Percentiles rank a stretch among this genome's conserved stretches.
Conservation (phyloP, 2,888 invertebrate species). For the Gastracanthus pulcherrimus region DNA sequence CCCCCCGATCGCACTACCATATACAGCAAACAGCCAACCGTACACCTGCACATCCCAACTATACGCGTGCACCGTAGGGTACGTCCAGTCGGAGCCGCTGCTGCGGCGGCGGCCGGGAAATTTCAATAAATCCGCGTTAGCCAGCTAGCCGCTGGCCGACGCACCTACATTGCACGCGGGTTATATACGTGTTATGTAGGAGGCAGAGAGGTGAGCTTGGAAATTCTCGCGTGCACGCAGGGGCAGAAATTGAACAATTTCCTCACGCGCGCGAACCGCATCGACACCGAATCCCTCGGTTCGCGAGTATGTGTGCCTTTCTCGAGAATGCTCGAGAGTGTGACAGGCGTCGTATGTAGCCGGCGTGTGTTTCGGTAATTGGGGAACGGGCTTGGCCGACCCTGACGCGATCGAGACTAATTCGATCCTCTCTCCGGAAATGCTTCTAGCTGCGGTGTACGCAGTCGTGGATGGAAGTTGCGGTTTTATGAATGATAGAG, state of each 20-base stretch:
- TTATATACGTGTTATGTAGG: neutral
- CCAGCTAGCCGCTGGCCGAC: no score
- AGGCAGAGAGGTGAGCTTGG: conserved; percentile 15
- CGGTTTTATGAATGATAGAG: no score
- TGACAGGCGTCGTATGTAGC: neutral
- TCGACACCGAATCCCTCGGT: neutral
- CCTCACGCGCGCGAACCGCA: neutral
- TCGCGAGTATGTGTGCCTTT: neutral
- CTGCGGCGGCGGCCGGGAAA: conserved; percentile 30
- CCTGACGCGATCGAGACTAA: conserved; percentile 50
- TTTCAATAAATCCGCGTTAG: conserved; percentile 46
- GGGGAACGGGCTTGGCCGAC: conserved; percentile 39
- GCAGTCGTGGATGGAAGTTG: neutral
- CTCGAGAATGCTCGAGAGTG: neutral
- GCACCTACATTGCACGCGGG: no score
- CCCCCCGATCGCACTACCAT: no score
- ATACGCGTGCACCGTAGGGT: neutral
- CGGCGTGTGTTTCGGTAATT: conserved; percentile 45
- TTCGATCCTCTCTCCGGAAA: conserved; percentile 38
- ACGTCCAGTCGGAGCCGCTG: neutral
- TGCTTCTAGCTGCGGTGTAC: neutral
- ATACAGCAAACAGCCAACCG: no score
- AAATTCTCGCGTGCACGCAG: conserved; percentile 37
- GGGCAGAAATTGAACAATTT: conserved; percentile 51
- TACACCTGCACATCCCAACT: no score